Conservation (phyloP, 1,140 invertebrate species). For the Stenopsyche tienmushanensis region DNA sequence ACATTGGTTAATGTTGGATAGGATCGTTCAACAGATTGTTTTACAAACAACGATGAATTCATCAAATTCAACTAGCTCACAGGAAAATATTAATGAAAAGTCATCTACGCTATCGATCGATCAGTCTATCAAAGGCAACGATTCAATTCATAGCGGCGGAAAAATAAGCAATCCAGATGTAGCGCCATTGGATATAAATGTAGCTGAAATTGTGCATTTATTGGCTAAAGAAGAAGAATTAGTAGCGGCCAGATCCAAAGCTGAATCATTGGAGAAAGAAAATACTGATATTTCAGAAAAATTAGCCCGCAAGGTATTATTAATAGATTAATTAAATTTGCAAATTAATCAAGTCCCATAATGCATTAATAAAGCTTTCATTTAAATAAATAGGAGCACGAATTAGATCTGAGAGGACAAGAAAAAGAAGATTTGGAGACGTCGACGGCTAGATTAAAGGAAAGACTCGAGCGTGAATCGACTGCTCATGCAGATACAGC, state of each 20-base stretch:
- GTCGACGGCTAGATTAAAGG: constrained; percentile 79
- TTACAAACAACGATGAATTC: constrained; percentile 69
- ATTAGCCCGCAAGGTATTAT: constrained; percentile 74
- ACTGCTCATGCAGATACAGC: constrained; percentile 83
- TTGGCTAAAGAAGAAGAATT: constrained; percentile 93
- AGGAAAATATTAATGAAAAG: constrained; percentile 39
- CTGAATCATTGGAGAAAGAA: constrained; percentile 85
- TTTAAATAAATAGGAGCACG: constrained; percentile 68
- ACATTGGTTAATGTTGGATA: constrained; percentile 92
- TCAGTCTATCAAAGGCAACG: constrained; percentile 36
- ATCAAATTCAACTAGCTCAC: constrained; percentile 45
- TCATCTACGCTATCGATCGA: constrained; percentile 39
- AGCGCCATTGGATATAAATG: constrained; percentile 85
- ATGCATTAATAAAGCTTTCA: no score
- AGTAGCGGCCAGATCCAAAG: constrained; percentile 80
- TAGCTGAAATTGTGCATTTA: constrained; percentile 86
- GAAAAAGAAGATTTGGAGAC: constrained; percentile 92
- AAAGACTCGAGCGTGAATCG: constrained; percentile 87
- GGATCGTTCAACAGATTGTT: constrained; percentile 93
- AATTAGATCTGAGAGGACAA: constrained; percentile 83
- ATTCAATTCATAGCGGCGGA: constrained; percentile 32
- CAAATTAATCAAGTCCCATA: no score
- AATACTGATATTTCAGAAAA: constrained; percentile 83
- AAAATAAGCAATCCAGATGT: constrained; percentile 77
- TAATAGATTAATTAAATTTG: no score